Percentiles rank a stretch among this genome's conserved stretches.
These are phyloP conservation scores for Rhopalosiphum nymphaeae DNA, from an alignment of 2,888 invertebrate species.

Conservation along the genomic window DNA sequence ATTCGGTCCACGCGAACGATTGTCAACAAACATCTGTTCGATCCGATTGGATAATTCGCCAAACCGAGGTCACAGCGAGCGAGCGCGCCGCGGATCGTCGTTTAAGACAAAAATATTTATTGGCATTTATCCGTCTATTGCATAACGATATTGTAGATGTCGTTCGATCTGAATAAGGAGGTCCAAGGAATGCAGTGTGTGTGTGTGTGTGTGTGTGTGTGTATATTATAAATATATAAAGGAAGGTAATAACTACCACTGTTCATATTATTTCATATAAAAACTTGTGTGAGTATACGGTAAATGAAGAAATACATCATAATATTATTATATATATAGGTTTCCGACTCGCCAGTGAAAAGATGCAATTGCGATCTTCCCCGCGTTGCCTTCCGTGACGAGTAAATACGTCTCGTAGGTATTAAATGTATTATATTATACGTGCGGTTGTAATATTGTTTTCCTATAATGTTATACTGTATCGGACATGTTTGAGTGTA, in stretches of 20 bases:
- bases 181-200: not conserved
- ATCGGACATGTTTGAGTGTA: not conserved
- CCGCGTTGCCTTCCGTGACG: not conserved
- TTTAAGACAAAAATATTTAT: not conserved
- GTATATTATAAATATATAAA: not conserved
- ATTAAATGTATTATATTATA: not conserved
- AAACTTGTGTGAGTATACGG: not conserved
- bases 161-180: not conserved
- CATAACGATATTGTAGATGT: not conserved
- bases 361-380: not conserved
- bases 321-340: not conserved
- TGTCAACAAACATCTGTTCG: constrained; percentile 34
- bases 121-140: not conserved
- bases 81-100: not conserved
- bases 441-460: not conserved
- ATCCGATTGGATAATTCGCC: constrained; percentile 15
- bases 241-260: not conserved
- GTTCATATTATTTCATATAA: not conserved
- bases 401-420: not conserved
- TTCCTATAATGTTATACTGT: not conserved
- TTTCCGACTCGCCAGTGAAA: not conserved
- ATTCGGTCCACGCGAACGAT: not conserved
- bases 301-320: not conserved
- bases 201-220: too few species aligned
- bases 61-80: not conserved